Base-by-base conservation (phyloP, 2,113 vertebrate species). In the Nothobranchius kuhntae region DNA sequence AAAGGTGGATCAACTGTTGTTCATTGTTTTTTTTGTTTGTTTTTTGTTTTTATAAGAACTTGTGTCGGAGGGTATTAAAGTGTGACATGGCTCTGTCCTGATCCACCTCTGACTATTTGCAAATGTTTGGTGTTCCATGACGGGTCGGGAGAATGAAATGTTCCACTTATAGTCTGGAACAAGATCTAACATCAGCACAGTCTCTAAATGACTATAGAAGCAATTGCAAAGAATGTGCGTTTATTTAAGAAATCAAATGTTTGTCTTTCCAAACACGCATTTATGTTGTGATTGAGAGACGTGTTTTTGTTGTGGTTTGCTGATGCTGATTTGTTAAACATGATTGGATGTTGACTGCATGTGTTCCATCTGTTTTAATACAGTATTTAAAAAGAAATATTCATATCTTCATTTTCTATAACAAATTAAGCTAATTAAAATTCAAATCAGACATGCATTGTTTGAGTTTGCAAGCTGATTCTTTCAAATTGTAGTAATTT, bases 131-230 rank as follows among this genome's bases (percentile, higher is more conserved):
- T 13, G 15, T 46, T n/a, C 24, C 36, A 47, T 26, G 56, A 40
- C 38, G 38, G 38, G 38, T 48, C 26, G 1, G 36, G 47, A n/a
- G 79, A 52, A 67, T 79, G 51, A 69, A 70, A 77, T 81, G 81
- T 87, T 86, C 80, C 61, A 62, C 21, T 54, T 69, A 59, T 53
- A 1, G 44, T 53, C 45, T 71, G 78, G 80, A 78, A 82, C 82
- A 52, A 64, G 89, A 89, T 74, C 68, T 89, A 90, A 89, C 72
- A 61, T 57, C 46, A 71, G 24, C 26, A 2, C 58, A 30, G 30
- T 30, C 71, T 61, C 68, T 57, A 42, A 44, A 57, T 82, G 73
- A 55, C 69, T 60, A 68, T 62, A 69, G 71, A 80, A 47, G 65
- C 57, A n/a, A 62, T 69, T 73, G 57, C 73, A 14, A 81, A 76